A percentile compares a stretch with the other conserved stretches of the same genome.
Evolutionary conservation across 2,113 vertebrate species (phyloP).

Genomic region (Phoenicopterus ruber): DNA sequence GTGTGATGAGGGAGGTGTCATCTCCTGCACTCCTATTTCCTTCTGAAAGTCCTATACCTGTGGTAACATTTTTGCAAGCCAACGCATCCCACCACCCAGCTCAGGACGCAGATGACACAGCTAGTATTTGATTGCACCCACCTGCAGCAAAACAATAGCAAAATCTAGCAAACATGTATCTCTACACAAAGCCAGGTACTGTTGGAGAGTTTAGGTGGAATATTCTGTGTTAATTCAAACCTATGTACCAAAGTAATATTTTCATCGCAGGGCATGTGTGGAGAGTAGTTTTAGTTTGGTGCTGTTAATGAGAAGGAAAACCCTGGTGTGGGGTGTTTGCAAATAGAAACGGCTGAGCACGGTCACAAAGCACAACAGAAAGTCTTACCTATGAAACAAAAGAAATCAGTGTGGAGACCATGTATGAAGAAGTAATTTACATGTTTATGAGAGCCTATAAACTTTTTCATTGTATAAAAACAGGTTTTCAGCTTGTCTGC

Average conservation of each 20-base stretch:
- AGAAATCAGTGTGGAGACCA: background rate
- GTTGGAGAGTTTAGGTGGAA: background rate
- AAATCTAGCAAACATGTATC: background rate
- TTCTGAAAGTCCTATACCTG: fast-evolving
- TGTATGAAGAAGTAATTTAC: background rate
- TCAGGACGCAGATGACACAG: background rate
- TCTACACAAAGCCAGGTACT: background rate
- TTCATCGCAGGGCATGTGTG: background rate
- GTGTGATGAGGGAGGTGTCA: fast-evolving
- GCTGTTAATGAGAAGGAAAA: background rate
- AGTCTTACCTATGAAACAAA: background rate
- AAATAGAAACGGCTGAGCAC: background rate
- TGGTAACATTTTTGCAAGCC: background rate
- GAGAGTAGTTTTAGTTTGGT: background rate
- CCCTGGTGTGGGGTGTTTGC: background rate
- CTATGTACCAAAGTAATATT: background rate
- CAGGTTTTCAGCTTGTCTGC: background rate
- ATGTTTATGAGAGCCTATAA: constrained; percentile 7
- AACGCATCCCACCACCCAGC: fast-evolving
- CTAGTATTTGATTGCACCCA: background rate
- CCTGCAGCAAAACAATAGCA: background rate
- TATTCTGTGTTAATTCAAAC: background rate
- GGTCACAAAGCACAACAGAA: background rate
- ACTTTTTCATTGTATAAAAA: constrained; percentile 24
- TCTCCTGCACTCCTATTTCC: background rate